Evolutionary conservation across 2,888 invertebrate genomes (phyloP).

Genomic region (Drosophila kokeensis): DNA sequence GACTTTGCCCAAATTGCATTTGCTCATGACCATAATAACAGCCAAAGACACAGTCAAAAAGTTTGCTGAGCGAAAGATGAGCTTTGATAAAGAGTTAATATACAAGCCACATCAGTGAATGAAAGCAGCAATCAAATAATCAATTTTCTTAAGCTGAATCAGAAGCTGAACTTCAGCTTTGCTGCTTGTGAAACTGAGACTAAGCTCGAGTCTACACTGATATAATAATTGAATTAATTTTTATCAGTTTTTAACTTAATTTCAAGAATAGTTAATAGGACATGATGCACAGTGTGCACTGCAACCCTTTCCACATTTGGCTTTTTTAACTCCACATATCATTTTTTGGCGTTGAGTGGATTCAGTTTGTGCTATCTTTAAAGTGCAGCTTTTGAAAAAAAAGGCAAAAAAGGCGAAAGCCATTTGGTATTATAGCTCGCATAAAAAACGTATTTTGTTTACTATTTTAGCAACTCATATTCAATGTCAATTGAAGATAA

Average conservation of each 20-base stretch:
- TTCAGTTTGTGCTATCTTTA: not conserved
- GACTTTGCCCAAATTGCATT: slow-evolving; percentile 55
- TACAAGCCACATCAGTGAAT: not conserved
- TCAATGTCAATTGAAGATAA: not conserved
- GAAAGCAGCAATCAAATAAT: not conserved
- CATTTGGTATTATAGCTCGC: not conserved
- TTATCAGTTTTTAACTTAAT: not conserved
- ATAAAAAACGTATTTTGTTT: not conserved
- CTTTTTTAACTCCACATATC: not conserved
- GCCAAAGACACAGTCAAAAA: not conserved
- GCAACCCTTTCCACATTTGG: not conserved
- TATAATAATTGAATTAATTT: not conserved
- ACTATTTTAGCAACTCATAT: not conserved
- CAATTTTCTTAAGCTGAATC: not conserved
- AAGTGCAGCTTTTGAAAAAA: not conserved
- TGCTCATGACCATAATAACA: slow-evolving; percentile 36
- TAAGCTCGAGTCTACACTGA: not conserved
- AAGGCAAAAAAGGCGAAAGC: not conserved
- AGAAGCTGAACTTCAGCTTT: not conserved
- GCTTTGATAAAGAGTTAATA: not conserved
- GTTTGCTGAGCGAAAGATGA: not conserved
- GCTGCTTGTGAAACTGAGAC: not conserved
- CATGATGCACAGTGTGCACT: not conserved
- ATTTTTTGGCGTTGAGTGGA: not conserved
- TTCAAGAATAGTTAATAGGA: not conserved